Base-by-base conservation (phyloP, 2,797 vertebrate species). In the Eulemur albifrons region DNA sequence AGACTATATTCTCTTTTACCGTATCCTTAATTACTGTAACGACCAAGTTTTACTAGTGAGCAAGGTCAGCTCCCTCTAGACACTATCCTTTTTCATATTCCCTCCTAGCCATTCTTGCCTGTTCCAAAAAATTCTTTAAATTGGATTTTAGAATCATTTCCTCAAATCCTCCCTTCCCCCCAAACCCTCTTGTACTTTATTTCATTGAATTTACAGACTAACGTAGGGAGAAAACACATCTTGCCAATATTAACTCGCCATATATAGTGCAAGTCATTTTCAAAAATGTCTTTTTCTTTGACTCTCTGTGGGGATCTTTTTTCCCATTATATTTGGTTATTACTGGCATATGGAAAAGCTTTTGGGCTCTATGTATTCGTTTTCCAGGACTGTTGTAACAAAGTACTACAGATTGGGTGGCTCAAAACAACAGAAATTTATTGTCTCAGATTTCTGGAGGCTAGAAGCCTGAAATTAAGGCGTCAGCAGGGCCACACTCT, bases 121-220 rank as follows among this genome's bases (percentile, higher is more conserved):
- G 4, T 32, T 65, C 40, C 57, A 79, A n/a, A 11, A 6, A 63
- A 32, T 17, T 65, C 59, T 65, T 48, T 2, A 3, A 97, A 59
- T 35, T 90, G 17, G 65, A 59, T 72, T 96, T 95, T 81, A 63
- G 35, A 94, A 40, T 79, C 72, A 67, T 69, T 77, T 72, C 52
- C 25, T 87, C 63, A 96, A 43, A 83, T n/a, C 43, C 8, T 35
- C 13, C n/a, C 61, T 3, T 52, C 43, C 27, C 8, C 63, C 10
- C 25, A 84, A 89, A 75, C 5, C 13, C 45, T 61, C 32, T 10
- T 96, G 7, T 23, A n/a, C 15, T 88, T 76, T 50, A 69, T n/a
- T 84, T 69, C 25, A 77, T 0, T n/a, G 32, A 77, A 23, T 75
- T 63, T 91, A 72, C 48, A 87, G 20, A 50, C 13, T 72, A n/a